Evolutionary conservation across 2,113 vertebrate species (phyloP), one percentile per base, ranked within the genome.

Genomic region (Pollachius pollachius): DNA sequence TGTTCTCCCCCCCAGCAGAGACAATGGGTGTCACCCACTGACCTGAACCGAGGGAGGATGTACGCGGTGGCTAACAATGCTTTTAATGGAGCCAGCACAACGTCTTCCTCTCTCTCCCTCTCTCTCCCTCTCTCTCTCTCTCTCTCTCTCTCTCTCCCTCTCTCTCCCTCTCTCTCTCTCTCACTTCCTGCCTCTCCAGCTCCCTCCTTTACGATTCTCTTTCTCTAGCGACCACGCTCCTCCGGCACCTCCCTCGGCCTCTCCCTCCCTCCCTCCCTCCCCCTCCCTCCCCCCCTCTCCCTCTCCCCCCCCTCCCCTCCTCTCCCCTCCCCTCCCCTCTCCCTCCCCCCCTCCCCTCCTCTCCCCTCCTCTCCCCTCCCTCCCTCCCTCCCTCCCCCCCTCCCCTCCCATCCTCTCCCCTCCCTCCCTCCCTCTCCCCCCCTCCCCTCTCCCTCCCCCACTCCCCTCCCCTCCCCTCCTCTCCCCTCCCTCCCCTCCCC

Each of bases 21-120:
- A 65, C 71, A 74, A 56, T 60, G 62, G 62, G 64, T 69, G 83
- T 80, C 80, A 79, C 2, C 21, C 9, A 66, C 71, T 80, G 27
- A 74, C 59, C 63, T 69, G 64, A 79, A 75, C 74, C 62, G 76
- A 73, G 73, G 41, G 61, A 75, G 77, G 81, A 67, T 65, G 77
- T 18, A 66, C 52, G 30, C 34, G 15, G 52, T 18, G 17, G 3
- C 34, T 52, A 57, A 89, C 81, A 82, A 85, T 62, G 72, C 37
- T 69, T 72, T 80, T 85, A 77, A 88, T 83, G 72, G 59, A 86
- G 81, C 82, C 66, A 70, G 70, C 72, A 64, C 64, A 79, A 81
- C 58, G 60, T 5, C 41, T 54, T 30, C 60, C 78, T 77, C n/a
- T 74, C 17, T n/a, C 15, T 16, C 17, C 11, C 48, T 7, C 60